Percentiles rank a stretch among this genome's conserved stretches.
Conservation (phyloP, 2,797 vertebrate genomes). For the Vultur gryphus region DNA sequence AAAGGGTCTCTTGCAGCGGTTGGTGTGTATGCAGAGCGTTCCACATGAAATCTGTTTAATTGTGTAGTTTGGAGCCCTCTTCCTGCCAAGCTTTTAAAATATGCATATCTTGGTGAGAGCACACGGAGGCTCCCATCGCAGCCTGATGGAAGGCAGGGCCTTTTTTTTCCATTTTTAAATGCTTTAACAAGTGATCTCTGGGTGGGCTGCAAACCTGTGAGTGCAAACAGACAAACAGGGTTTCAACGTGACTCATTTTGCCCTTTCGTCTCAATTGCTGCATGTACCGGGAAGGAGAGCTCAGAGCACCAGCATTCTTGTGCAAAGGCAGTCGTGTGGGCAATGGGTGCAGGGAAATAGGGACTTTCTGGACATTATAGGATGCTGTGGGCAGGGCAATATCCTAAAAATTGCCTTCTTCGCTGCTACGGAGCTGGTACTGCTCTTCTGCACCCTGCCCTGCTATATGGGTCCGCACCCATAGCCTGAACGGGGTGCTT, state of each 20-base stretch:
- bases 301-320: rapidly evolving
- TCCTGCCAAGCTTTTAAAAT: conserved; percentile 62
- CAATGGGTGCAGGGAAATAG: not conserved
- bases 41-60: not conserved
- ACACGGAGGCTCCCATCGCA: not conserved
- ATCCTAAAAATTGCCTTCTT: not conserved
- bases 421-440: rapidly evolving
- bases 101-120: not conserved
- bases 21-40: not conserved
- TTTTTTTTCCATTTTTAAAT: rapidly evolving
- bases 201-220: not conserved
- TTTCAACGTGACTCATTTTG: not conserved
- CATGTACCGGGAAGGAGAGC: not conserved
- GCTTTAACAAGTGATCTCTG: not conserved
- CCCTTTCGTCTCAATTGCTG: not conserved
- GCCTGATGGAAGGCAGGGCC: not conserved
- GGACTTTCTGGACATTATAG: not conserved
- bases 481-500: rapidly evolving
- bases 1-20: not conserved
- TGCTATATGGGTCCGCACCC: not conserved
- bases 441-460: not conserved
- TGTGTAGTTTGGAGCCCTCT: conserved; percentile 68
- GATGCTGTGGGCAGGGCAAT: not conserved
- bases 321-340: rapidly evolving
- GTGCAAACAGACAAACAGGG: not conserved